Evolutionary conservation across 2,113 vertebrate species (phyloP), one percentile per base, ranked within the genome.

Genomic region (Silurus meridionalis): DNA sequence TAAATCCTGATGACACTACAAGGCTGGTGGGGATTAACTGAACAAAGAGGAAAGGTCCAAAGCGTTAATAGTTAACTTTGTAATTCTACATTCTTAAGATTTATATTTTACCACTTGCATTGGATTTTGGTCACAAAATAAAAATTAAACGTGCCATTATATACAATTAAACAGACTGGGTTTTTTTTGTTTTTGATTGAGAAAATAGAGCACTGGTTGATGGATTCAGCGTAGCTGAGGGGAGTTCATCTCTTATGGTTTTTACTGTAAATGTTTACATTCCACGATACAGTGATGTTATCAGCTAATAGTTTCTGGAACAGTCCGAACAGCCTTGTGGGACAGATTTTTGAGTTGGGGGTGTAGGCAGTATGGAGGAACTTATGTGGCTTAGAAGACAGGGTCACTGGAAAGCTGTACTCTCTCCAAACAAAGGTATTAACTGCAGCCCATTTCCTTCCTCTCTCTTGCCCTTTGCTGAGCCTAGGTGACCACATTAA

Each of bases 241-340:
- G 92, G 87, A 92, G 89, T 83, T 90, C 88, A 91, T 91, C 91
- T 92, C 91, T 93, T 92, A 90, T 92, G 88, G 91, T 90, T 84
- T 93, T 91, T 90, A 94, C 93, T 94, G 93, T 95, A 95, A 95
- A 95, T 95, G 94, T 95, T 95, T 95, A 94, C 94, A 95, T 94
- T 94, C 93, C 93, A 89, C 86, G 89, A 91, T 92, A 88, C 90
- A 78, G 91, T 92, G 94, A 95, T 94, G 91, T 90, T 95, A 95
- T 95, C 94, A 94, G 91, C 92, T 95, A 94, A 95, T 94, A 92
- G 92, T 95, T 94, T 94, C 89, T 95, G 92, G 89, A 92, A 92
- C 90, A 82, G 90, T 88, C 90, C 88, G 86, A 91, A 86, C 89
- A 91, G 91, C 93, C 90, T 90, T 93, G 91, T 93, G 92, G 92